These are phyloP conservation scores for Probaryconus sp. DNA, from an alignment of 1,140 invertebrate species.

Conservation along the genomic window DNA sequence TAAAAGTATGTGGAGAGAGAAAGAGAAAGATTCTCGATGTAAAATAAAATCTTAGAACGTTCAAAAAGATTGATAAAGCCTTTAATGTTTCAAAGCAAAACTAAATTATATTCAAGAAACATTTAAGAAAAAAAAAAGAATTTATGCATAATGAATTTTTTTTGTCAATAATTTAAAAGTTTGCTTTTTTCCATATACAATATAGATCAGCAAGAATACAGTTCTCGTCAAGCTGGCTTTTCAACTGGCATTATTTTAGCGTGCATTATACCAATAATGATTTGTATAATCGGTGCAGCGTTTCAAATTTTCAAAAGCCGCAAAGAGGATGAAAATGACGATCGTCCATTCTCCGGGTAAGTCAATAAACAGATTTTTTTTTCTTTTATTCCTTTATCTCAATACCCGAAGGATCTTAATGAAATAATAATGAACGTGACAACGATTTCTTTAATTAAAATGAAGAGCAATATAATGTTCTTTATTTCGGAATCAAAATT, in stretches of 20 bases:
- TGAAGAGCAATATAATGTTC: too few species aligned
- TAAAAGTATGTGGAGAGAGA: neutral
- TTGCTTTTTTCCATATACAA: slow-evolving; percentile 30
- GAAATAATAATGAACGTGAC: too few species aligned
- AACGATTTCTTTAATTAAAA: too few species aligned
- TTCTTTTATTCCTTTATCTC: too few species aligned
- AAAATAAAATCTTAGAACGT: slow-evolving; percentile 10
- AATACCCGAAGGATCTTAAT: too few species aligned
- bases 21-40: neutral
- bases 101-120: too few species aligned
- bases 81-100: too few species aligned
- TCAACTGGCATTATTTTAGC: slow-evolving; percentile 86
- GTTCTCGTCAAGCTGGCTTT: slow-evolving; percentile 85
- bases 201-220: slow-evolving; percentile 88
- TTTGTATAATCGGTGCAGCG: slow-evolving; percentile 84
- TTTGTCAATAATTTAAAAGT: too few species aligned
- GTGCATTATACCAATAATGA: slow-evolving; percentile 85
- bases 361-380: neutral
- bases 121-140: too few species aligned
- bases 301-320: slow-evolving; percentile 81
- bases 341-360: slow-evolving; percentile 71
- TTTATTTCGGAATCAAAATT: too few species aligned
- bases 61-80: neutral
- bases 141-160: too few species aligned
- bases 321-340: slow-evolving; percentile 79